Percentiles rank a stretch among this genome's conserved stretches.
Conservation (phyloP, 2,797 vertebrate genomes). For the Esox masquinongy region DNA sequence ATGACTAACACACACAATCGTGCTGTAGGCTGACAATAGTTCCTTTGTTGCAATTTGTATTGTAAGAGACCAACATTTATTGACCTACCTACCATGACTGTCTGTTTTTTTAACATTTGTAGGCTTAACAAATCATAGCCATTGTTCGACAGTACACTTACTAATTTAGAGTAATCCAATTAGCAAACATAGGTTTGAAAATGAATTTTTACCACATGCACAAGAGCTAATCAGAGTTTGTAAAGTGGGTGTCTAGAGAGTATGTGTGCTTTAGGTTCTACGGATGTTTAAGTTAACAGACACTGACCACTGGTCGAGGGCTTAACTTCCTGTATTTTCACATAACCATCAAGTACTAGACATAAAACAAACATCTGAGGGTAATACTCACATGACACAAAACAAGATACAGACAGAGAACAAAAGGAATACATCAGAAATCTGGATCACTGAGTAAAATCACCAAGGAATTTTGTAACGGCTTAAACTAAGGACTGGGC, state of each 20-base stretch:
- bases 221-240: not conserved
- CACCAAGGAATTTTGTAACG: slow-evolving; percentile 3
- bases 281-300: slow-evolving; percentile 3
- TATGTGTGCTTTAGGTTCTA: not conserved
- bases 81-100: not conserved
- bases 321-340: not conserved
- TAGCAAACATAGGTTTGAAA: not conserved
- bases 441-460: not conserved
- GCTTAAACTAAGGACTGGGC: slow-evolving; percentile 26
- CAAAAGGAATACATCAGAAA: not conserved
- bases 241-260: not conserved
- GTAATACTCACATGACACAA: not conserved
- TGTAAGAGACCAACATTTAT: not conserved
- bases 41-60: not conserved
- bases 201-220: not conserved
- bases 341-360: too few relatives aligned
- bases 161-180: not conserved
- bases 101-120: not conserved
- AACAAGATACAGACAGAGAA: not conserved
- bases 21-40: not conserved
- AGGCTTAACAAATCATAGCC: not conserved
- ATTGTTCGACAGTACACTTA: slow-evolving; percentile 1
- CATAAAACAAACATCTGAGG: too few relatives aligned
- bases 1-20: not conserved
- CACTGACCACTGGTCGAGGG: not conserved